phyloP scores from a whole-genome alignment of 2,888 invertebrate species.

The Allophyes oxyacanthae region DNA sequence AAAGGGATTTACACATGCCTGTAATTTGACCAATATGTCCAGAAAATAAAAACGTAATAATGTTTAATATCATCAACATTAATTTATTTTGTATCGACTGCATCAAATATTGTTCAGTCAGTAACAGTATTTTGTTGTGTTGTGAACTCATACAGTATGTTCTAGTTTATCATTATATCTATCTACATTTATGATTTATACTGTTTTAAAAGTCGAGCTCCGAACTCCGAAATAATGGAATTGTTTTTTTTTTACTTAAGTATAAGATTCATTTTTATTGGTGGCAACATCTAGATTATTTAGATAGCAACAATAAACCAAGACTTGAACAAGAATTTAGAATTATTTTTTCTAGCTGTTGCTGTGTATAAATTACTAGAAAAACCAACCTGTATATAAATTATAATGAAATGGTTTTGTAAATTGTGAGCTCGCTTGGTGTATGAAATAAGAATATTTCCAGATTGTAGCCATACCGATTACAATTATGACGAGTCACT shows the following conservation, averaged over 20 bases:
- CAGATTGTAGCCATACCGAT: not conserved
- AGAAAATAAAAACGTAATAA: conserved; percentile 11
- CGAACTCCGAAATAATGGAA: conserved; percentile 5
- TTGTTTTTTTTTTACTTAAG: conserved; percentile 16
- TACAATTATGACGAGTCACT: no score
- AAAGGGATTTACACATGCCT: conserved; percentile 4
- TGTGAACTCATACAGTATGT: conserved; percentile 59
- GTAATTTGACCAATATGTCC: conserved; percentile 11
- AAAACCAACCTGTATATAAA: conserved; percentile 32
- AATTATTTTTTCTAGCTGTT: conserved; percentile 20
- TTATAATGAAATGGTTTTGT: conserved; percentile 20
- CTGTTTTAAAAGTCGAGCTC: conserved; percentile 2
- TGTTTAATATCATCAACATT: conserved; percentile 45
- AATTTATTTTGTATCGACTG: conserved; percentile 51
- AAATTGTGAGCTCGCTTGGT: conserved; percentile 33
- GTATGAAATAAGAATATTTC: conserved; percentile 18
- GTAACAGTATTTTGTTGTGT: conserved; percentile 69
- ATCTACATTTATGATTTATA: no score
- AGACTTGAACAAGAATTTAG: not conserved
- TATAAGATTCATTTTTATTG: conserved; percentile 22
- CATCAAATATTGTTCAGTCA: conserved; percentile 53
- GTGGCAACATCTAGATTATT: conserved; percentile 29
- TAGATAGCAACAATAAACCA: conserved; percentile 29
- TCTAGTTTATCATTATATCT: conserved; percentile 23
- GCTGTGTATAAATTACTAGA: conserved; percentile 31